Base-by-base conservation (phyloP, 2,888 invertebrate species). In the Biston betularia region DNA sequence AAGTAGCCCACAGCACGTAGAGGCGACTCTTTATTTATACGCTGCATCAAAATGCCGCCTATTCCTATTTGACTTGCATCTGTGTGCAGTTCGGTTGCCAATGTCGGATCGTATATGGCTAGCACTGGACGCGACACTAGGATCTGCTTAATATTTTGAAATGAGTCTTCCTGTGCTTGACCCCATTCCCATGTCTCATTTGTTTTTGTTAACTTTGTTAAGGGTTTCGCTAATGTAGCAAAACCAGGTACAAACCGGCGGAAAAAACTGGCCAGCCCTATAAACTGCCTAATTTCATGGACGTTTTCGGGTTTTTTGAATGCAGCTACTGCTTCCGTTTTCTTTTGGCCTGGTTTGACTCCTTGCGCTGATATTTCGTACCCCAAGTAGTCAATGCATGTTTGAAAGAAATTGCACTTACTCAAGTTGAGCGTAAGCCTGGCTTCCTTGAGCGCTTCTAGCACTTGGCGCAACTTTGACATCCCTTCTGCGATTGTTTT, bases 191-290 rank as follows among this genome's bases (percentile, higher is more conserved):
- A 61, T 10, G 6, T 24, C 4, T 24, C 61, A n/a, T 46, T 38
- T 6, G 15, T 40, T 24, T 61, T 61, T 3, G 48, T 40, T 0
- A 61, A 24, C 8, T 14, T 38, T 2, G 40, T 61, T 0, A 61
- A 8, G 0, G 61, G 61, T n/a, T 11, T 9, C 1, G 61, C 61
- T 5, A 54, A 38, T 12, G 4, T 24, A 0, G 61, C 53, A 24
- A 61, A 61, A n/a, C 24, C 40, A 1, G 14, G 12, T 0, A 61
- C 35, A 24, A 61, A 61, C 11, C 40, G 11, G 3, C 61, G 15
- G 10, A 61, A 61, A n/a, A 48, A 54, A 34, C 62, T 55, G 0
- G 54, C 54, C 5, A 62, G 38, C 0, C 62, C 62, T 4, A 62
- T 5, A 11, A 58, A 58, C 7, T 46, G 48, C 0, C 49, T 14